Evolutionary conservation across 2,113 vertebrate species (phyloP).

Genomic region (Ptilonorhynchus violaceus): DNA sequence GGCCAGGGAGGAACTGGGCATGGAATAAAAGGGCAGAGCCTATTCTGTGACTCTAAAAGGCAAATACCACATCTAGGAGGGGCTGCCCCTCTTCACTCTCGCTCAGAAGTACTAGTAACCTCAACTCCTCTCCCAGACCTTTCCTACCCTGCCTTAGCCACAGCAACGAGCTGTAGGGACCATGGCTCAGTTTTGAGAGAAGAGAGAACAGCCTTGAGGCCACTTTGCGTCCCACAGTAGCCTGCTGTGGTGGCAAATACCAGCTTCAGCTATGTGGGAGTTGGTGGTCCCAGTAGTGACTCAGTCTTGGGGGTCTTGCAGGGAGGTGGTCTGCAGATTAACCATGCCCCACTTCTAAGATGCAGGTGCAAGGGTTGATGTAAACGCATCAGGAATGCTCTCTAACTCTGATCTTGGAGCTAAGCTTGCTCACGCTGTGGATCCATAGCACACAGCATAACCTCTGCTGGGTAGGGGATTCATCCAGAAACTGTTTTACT

Average conservation of each 20-base stretch:
- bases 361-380: neutral
- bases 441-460: neutral
- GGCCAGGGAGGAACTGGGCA: neutral
- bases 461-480: neutral
- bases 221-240: neutral
- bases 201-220: neutral
- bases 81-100: neutral
- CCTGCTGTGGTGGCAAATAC: accelerated
- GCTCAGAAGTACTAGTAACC: neutral
- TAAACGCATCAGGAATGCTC: neutral
- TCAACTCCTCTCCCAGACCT: accelerated
- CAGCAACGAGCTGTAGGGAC: neutral
- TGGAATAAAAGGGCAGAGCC: neutral
- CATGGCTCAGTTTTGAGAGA: neutral
- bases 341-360: too few species aligned
- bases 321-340: neutral
- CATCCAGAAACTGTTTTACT: neutral
- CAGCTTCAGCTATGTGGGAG: accelerated
- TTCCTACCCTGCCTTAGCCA: neutral
- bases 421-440: accelerated
- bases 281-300: neutral
- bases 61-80: neutral
- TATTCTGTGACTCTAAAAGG: neutral
- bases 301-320: neutral
- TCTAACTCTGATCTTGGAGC: neutral